Conservation (phyloP, 2,888 invertebrate genomes). For the Apamea monoglypha region DNA sequence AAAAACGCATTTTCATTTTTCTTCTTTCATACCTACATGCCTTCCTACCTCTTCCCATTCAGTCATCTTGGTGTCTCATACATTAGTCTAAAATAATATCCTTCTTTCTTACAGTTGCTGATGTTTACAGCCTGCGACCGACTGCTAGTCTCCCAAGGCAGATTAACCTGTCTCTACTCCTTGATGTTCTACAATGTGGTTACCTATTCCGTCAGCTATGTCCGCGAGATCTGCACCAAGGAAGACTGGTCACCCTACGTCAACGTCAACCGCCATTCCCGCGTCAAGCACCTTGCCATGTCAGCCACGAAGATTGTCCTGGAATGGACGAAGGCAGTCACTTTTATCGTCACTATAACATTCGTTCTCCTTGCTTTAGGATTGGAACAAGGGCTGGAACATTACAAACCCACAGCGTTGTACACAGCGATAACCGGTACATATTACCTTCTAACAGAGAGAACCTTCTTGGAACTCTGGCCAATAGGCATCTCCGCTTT, state of each 20-base stretch:
- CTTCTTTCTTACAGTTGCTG: conserved; percentile 89
- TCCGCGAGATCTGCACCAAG: conserved; percentile 93
- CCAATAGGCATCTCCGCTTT: conserved; percentile 90
- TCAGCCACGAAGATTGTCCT: conserved; percentile 95
- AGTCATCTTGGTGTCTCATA: not conserved
- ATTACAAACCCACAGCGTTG: conserved; percentile 92
- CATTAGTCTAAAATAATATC: not conserved
- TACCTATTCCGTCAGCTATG: conserved; percentile 94
- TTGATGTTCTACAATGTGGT: conserved; percentile 95
- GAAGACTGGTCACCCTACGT: conserved; percentile 95
- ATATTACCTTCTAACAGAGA: conserved; percentile 93
- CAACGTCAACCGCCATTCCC: conserved; percentile 93
- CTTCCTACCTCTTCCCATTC: not conserved
- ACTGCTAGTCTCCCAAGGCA: conserved; percentile 90
- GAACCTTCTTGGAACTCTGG: conserved; percentile 92
- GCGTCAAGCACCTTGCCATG: conserved; percentile 94
- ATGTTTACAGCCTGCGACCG: conserved; percentile 94
- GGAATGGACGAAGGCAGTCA: conserved; percentile 95
- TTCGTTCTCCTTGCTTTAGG: conserved; percentile 94
- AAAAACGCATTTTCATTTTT: not conserved
- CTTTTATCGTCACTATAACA: conserved; percentile 94
- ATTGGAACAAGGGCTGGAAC: conserved; percentile 93
- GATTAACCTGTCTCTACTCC: conserved; percentile 93
- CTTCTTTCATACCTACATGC: not conserved
- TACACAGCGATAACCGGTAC: conserved; percentile 92